Percentiles rank a stretch among this genome's conserved stretches.
phyloP scores from a whole-genome alignment of 2,797 vertebrate genomes.

The Anableps anableps region DNA sequence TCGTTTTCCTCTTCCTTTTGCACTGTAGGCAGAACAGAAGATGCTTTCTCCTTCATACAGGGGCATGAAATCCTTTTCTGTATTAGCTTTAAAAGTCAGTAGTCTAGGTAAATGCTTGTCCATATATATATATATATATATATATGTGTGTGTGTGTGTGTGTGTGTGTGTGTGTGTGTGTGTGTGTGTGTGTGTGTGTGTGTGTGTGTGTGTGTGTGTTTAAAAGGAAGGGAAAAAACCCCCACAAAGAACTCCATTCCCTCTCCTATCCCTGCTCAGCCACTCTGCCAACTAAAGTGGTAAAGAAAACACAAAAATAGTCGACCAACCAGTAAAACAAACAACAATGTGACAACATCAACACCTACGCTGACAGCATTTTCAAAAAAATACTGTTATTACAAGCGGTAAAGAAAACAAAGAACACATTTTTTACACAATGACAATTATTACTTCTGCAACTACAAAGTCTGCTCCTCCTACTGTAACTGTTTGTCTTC shows the following conservation, averaged over 20 bases:
- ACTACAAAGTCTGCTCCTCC: background rate
- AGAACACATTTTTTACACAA: background rate
- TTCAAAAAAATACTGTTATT: background rate
- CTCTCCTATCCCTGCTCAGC: slow-evolving; percentile 56
- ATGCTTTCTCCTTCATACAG: slow-evolving; percentile 7
- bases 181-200: background rate
- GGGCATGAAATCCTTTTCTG: slow-evolving; percentile 16
- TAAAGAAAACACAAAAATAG: slow-evolving; percentile 59
- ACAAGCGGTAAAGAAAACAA: background rate
- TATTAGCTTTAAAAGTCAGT: background rate
- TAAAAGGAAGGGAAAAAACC: slow-evolving; percentile 14
- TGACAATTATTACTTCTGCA: background rate
- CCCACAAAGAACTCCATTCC: slow-evolving; percentile 48
- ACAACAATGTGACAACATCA: slow-evolving; percentile 14
- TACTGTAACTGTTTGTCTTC: background rate
- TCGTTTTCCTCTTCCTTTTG: slow-evolving; percentile 46
- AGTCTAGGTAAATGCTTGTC: background rate
- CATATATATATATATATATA: no score
- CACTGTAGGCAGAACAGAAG: slow-evolving; percentile 32
- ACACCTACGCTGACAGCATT: slow-evolving; percentile 23
- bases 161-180: background rate
- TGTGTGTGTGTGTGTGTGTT: background rate
- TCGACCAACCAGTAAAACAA: slow-evolving; percentile 53
- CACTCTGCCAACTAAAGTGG: slow-evolving; percentile 55
- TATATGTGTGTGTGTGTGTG: background rate